Base-by-base conservation (phyloP, 2,113 vertebrate species). In the Myrmecophaga tridactyla region DNA sequence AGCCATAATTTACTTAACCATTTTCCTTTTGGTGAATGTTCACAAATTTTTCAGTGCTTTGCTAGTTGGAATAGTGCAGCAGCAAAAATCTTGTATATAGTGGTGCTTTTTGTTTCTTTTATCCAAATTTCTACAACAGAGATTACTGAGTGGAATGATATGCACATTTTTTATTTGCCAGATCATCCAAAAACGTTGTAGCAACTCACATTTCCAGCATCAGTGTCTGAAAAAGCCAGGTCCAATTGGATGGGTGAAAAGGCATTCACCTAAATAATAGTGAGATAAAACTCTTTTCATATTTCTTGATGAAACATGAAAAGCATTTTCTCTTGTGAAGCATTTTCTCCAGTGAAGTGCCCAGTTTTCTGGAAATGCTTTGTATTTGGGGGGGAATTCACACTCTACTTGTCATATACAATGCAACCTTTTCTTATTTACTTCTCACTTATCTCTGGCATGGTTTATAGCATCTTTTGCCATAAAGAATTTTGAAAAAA, bases 321-420 rank as follows among this genome's bases (percentile, higher is more conserved):
- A n/a, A 70, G 46, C 31, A 46, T 93, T 88, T 92, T 82, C 76
- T 88, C 58, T 77, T 85, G n/a, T n/a, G n/a, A n/a, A n/a, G n/a
- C n/a, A n/a, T n/a, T n/a, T n/a, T n/a, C n/a, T n/a, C n/a, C n/a
- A n/a, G 18, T 73, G 53, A 93, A 72, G 34, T 48, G 53, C 84
- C 51, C 51, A 77, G 63, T 62, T 43, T 53, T 69, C 48, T 78
- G 78, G 41, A 70, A 70, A 9, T 46, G 72, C 62, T 89, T 84
- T 72, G 67, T 70, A 53, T 89, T 83, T 92, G n/a, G 10, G 51
- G 51, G 51, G 29, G 63, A 92, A 77, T 77, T 46, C 36, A 53
- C 62, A 36, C 56, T 88, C 69, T 95, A n/a, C 41, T 78, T 95
- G 13, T 89, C 70, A 53, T 62, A 72, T 78, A 78, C 56, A 53